Evolutionary conservation across 1,140 invertebrate species (phyloP).

Genomic region (Melitaea cinxia): DNA sequence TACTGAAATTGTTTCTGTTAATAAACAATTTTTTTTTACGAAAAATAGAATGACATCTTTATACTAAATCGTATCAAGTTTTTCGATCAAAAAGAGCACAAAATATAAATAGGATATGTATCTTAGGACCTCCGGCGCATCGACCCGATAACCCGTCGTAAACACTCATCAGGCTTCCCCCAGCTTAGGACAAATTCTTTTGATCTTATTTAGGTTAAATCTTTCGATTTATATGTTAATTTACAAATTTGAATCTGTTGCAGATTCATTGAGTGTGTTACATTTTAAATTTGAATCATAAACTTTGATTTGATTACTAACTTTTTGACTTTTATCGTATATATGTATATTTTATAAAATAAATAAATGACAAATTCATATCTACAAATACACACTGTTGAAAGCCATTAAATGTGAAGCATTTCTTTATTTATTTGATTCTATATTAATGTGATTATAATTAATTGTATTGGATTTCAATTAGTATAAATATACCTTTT

Average conservation of each 20-base stretch:
- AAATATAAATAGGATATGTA: constrained; percentile 54
- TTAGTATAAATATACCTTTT: too few species aligned
- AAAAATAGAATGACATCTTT: too few species aligned
- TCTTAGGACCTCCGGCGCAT: constrained; percentile 47
- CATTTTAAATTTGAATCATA: constrained; percentile 18
- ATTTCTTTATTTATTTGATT: too few species aligned
- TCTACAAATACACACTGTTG: too few species aligned
- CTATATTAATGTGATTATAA: too few species aligned
- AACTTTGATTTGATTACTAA: neutral
- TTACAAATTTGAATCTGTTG: constrained; percentile 74
- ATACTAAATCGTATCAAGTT: too few species aligned
- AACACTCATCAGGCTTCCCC: constrained; percentile 66
- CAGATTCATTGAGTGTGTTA: constrained; percentile 48
- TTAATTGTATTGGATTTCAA: too few species aligned
- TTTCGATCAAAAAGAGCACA: constrained; percentile 36
- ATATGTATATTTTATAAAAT: neutral
- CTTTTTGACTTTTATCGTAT: neutral
- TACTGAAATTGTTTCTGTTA: too few species aligned
- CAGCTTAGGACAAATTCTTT: constrained; percentile 73
- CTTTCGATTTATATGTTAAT: constrained; percentile 81
- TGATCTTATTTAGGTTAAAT: constrained; percentile 79
- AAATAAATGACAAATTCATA: too few species aligned
- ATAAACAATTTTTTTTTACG: too few species aligned
- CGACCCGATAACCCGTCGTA: constrained; percentile 54
- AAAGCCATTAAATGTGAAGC: too few species aligned